Evolutionary conservation across 2,113 vertebrate species (phyloP), one percentile per base, ranked within the genome.

Genomic region (Camelus bactrianus): DNA sequence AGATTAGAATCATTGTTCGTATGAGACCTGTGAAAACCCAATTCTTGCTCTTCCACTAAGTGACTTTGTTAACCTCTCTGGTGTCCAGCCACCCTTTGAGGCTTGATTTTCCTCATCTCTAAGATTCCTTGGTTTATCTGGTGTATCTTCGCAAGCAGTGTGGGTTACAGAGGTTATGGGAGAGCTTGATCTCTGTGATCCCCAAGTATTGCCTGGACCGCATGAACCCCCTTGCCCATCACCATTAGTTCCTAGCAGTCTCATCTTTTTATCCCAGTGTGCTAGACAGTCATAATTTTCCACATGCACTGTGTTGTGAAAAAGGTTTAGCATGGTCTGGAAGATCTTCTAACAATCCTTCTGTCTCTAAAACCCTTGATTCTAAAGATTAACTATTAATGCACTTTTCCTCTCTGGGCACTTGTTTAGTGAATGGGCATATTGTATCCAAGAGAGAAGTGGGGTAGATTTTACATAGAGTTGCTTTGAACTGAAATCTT

Each of bases 401-500:
- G 28, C 2, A 64, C 35, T 62, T 69, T 60, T 80, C 24, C 46
- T 54, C 35, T 88, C 52, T 13, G 11, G 30, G 16, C 17, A n/a
- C 28, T 50, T 84, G 12, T 5, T 81, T 79, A 32, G 24, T 81
- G 52, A 95, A 32, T 58, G 58, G 46, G 14, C 65, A 19, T n/a
- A 58, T 50, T 81, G 67, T 91, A 62, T 42, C 32, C 28, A 62
- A 64, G 32, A 87, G 24, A 72, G 20, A 79, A 62, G 20, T 11
- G 15, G 10, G 14, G 38, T n/a, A 24, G n/a, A 8, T 46, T 76
- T 70, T 22, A 64, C 7, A 16, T 3, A 42, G 35, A 19, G 11
- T 80, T 81, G 20, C 58, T 93, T 96, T 85, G 58, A 95, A 89
- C 46, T 67, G 48, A 93, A 81, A 60, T 76, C 82, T 60, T 94